phyloP scores from a whole-genome alignment of 1,140 invertebrate species.

The Ericerus pela region DNA sequence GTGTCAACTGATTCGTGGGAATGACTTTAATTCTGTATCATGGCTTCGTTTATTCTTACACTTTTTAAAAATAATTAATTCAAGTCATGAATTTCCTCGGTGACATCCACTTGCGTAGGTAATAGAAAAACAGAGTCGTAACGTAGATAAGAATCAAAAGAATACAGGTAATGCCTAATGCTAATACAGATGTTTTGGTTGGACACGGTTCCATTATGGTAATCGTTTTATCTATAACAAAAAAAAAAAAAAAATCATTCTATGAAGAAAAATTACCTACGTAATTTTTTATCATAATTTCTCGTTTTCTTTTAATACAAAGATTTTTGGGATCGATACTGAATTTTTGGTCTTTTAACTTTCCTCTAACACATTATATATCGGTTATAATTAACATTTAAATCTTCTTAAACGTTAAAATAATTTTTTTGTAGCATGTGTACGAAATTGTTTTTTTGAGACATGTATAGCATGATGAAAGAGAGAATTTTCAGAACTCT shows the following conservation, averaged over 20 bases:
- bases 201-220: slow-evolving; percentile 76
- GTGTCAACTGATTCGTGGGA: background rate
- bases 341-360: too few species aligned
- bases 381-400: too few species aligned
- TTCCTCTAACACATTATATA: too few species aligned
- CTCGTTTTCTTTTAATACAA: background rate
- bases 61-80: background rate
- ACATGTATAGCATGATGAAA: too few species aligned
- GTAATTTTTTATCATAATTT: background rate
- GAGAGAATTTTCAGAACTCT: too few species aligned
- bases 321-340: too few species aligned
- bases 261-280: background rate
- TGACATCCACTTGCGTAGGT: slow-evolving; percentile 77
- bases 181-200: slow-evolving; percentile 73
- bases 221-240: slow-evolving; percentile 61
- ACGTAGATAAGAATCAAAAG: slow-evolving; percentile 78
- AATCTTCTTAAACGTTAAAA: too few species aligned
- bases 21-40: background rate
- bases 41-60: background rate
- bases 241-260: background rate
- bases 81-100: slow-evolving; percentile 62
- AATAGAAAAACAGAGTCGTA: slow-evolving; percentile 74
- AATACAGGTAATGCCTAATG: slow-evolving; percentile 74
- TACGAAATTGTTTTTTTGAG: too few species aligned
- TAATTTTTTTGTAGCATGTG: too few species aligned